These are phyloP conservation scores for Megastigmus dorsalis DNA, from an alignment of 2,888 invertebrate species.

Conservation along the genomic window DNA sequence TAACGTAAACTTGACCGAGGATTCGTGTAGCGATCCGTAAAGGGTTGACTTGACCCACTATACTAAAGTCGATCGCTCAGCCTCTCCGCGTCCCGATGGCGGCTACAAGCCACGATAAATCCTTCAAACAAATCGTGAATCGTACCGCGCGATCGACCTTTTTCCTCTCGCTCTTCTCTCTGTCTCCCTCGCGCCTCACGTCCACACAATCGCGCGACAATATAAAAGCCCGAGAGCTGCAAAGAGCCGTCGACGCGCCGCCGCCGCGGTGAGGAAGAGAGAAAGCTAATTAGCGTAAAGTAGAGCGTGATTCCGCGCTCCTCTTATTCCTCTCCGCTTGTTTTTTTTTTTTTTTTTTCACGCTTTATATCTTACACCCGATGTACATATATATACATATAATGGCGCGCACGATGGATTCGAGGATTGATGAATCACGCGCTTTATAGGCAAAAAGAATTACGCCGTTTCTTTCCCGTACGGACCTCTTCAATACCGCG, in stretches of 20 bases:
- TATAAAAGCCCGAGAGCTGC: too few species aligned
- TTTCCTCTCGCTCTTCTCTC: not conserved
- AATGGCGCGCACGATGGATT: not conserved
- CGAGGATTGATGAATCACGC: conserved; percentile 47
- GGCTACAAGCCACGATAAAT: too few species aligned
- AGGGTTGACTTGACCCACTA: conserved; percentile 34
- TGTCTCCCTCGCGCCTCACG: not conserved
- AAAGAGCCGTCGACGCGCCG: too few species aligned
- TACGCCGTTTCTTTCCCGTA: conserved; percentile 30
- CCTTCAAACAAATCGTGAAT: conserved; percentile 3
- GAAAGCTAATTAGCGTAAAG: conserved; percentile 46
- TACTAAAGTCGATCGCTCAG: not conserved
- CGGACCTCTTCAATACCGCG: not conserved
- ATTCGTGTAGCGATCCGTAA: not conserved
- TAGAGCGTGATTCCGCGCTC: conserved; percentile 37
- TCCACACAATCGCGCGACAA: too few species aligned
- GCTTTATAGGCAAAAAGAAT: conserved; percentile 29
- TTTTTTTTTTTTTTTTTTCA: not conserved
- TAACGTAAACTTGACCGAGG: not conserved
- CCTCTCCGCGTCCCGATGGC: too few species aligned
- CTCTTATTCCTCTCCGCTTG: too few species aligned
- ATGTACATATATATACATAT: not conserved
- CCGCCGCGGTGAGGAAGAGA: conserved; percentile 1
- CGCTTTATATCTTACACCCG: not conserved
- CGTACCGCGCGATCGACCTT: not conserved